Percentiles rank a stretch among this genome's conserved stretches.
These are phyloP conservation scores for Channallabes apus DNA, from an alignment of 2,797 vertebrate species.

Conservation along the genomic window DNA sequence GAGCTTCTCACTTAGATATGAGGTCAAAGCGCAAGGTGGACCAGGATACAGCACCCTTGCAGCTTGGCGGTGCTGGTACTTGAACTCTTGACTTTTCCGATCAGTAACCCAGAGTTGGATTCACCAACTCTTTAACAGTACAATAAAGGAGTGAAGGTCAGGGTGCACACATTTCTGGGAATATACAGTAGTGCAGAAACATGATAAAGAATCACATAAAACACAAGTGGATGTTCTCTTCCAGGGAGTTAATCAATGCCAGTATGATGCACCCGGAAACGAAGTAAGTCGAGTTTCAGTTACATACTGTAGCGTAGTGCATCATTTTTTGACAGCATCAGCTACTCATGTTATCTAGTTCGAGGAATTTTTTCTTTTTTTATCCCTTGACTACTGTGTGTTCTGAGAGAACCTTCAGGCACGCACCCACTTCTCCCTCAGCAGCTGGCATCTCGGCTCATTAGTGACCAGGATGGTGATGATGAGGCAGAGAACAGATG, in stretches of 20 bases:
- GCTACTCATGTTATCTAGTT: neutral
- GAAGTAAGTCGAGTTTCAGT: neutral
- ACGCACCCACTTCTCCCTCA: neutral
- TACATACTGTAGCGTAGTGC: too few species aligned
- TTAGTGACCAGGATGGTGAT: slow-evolving; percentile 16
- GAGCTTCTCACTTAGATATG: too few species aligned
- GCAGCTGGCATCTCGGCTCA: slow-evolving; percentile 40
- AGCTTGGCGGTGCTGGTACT: too few species aligned
- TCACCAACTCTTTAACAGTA: too few species aligned
- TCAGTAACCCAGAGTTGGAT: too few species aligned
- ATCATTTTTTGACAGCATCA: neutral
- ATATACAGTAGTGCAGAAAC: neutral
- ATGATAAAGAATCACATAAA: neutral
- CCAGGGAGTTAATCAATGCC: neutral
- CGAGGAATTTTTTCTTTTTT: slow-evolving; percentile 19
- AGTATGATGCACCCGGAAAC: neutral
- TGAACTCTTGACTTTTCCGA: too few species aligned
- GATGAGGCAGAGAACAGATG: slow-evolving; percentile 39
- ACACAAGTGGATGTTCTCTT: neutral
- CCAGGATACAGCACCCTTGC: too few species aligned
- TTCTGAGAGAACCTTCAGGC: neutral
- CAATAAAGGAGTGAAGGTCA: neutral
- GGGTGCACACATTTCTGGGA: neutral
- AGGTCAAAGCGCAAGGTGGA: too few species aligned
- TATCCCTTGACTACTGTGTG: neutral